A percentile compares a stretch with the other conserved stretches of the same genome.
phyloP scores from a whole-genome alignment of 2,888 invertebrate genomes.

The Drosophila subquinaria region DNA sequence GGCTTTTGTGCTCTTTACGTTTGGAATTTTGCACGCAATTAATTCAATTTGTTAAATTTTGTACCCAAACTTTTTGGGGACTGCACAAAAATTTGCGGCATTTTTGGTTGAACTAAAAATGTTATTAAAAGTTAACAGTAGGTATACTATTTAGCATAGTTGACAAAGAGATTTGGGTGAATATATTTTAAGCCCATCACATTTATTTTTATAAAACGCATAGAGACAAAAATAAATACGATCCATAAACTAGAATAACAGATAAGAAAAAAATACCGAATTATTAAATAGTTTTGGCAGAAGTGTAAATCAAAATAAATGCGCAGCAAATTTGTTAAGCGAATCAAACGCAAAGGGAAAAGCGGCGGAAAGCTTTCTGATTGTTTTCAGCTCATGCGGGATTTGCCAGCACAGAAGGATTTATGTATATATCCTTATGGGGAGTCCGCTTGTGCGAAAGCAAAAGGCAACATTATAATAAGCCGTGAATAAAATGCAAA shows the following conservation, averaged over 20 bases:
- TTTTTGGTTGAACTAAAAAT: conserved; percentile 20
- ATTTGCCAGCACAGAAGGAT: conserved; percentile 29
- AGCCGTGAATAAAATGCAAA: conserved; percentile 63
- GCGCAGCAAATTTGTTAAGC: conserved; percentile 16
- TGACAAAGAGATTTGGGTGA: neutral
- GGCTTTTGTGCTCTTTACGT: conserved; percentile 50
- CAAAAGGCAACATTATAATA: conserved; percentile 40
- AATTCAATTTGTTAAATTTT: conserved; percentile 66
- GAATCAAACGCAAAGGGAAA: conserved; percentile 18
- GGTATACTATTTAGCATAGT: conserved; percentile 19
- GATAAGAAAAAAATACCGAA: neutral
- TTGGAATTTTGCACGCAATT: conserved; percentile 64
- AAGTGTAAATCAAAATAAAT: conserved; percentile 16
- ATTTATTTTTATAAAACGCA: neutral
- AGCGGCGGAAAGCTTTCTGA: conserved; percentile 33
- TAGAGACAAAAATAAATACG: neutral
- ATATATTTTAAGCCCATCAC: neutral
- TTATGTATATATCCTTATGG: conserved; percentile 7
- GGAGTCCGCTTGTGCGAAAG: neutral
- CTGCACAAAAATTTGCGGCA: conserved; percentile 30
- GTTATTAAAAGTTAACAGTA: conserved; percentile 21
- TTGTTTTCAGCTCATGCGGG: conserved; percentile 11
- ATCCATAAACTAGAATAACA: neutral
- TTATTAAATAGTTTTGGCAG: neutral
- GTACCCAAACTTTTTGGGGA: conserved; percentile 30